Conservation (phyloP, 2,797 vertebrate genomes). For the Ciconia nigra region DNA sequence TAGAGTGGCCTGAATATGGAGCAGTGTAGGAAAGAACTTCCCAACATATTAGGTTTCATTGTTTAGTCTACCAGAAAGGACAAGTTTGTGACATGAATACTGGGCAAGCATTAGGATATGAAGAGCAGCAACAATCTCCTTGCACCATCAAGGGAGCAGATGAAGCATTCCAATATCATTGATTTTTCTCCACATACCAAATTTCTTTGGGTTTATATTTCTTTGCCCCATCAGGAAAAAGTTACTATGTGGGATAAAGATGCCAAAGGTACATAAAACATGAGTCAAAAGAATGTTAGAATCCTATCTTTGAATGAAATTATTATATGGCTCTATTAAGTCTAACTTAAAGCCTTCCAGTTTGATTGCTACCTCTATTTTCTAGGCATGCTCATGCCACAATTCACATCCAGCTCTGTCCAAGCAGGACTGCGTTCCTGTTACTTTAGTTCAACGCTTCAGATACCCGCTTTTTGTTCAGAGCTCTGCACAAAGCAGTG, state of each 20-base stretch:
- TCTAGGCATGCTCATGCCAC: not conserved
- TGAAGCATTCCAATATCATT: not conserved
- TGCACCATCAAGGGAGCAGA: not conserved
- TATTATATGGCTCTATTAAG: not conserved
- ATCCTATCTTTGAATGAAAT: not conserved
- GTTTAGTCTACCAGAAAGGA: not conserved
- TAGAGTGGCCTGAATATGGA: not conserved
- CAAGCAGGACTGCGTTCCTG: not conserved
- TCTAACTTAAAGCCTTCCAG: not conserved
- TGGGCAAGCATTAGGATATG: not conserved
- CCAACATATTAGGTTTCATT: not conserved
- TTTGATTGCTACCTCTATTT: not conserved
- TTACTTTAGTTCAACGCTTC: not conserved
- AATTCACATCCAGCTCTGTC: not conserved
- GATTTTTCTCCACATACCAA: fast-evolving
- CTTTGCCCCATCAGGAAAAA: not conserved
- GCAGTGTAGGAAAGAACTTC: not conserved
- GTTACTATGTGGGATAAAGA: not conserved
- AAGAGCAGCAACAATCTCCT: not conserved
- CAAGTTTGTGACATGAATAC: not conserved
- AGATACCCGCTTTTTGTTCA: not conserved
- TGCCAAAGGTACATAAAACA: not conserved
- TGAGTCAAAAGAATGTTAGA: not conserved
- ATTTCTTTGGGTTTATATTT: not conserved
- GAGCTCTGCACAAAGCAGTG: not conserved